Conservation (phyloP, 2,113 vertebrate genomes). For the Brachyhypopomus occidentalis region DNA sequence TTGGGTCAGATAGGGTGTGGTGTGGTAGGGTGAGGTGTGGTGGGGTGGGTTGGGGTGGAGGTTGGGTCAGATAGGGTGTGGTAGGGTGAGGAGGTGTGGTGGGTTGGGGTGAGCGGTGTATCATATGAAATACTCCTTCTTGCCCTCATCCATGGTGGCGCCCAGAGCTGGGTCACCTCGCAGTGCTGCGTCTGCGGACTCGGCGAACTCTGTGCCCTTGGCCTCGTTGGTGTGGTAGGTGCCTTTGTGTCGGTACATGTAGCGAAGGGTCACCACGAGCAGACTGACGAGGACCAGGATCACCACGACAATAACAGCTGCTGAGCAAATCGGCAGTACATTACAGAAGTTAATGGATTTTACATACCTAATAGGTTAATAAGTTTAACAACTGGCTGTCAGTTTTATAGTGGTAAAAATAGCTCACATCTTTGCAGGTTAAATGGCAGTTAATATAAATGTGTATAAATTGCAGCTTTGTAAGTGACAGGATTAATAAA, state of each 20-base stretch:
- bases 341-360: neutral
- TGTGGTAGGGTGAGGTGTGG: too few relatives aligned
- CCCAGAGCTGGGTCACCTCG: constrained; percentile 79
- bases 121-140: constrained; percentile 92
- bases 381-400: too few relatives aligned
- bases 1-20: too few relatives aligned
- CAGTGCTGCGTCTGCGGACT: constrained; percentile 78
- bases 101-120: neutral
- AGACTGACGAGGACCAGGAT: constrained; percentile 78
- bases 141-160: constrained; percentile 78
- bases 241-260: constrained; percentile 84
- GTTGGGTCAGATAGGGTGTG: too few relatives aligned
- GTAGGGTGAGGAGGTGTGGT: neutral
- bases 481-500: neutral
- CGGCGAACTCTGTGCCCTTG: constrained; percentile 84
- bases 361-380: neutral
- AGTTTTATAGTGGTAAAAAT: too few relatives aligned
- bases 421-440: neutral
- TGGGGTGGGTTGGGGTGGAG: too few relatives aligned
- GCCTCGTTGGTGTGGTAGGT: constrained; percentile 88
- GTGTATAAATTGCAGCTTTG: neutral
- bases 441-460: neutral
- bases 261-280: constrained; percentile 74
- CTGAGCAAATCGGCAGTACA: neutral
- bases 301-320: constrained; percentile 79